phyloP scores from a whole-genome alignment of 2,113 vertebrate genomes.

The Pachyramphus minor region DNA sequence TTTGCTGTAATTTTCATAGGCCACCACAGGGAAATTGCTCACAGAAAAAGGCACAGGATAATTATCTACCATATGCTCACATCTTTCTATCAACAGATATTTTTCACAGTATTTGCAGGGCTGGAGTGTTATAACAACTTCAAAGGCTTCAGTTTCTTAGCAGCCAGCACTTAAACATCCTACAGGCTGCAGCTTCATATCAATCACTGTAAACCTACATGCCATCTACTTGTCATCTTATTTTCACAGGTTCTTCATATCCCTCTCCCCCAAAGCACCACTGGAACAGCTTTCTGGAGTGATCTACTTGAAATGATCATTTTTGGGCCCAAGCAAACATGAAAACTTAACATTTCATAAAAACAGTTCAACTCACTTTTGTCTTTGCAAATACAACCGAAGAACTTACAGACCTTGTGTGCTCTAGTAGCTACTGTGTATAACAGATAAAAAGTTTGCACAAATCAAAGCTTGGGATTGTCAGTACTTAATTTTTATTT shows the following conservation, averaged over 20 bases:
- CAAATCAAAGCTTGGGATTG: not conserved
- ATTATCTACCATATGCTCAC: conserved; percentile 59
- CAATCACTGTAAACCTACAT: conserved; percentile 63
- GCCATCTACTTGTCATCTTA: conserved; percentile 61
- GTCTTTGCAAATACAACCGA: not conserved
- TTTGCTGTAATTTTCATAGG: not conserved
- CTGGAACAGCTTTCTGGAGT: conserved; percentile 52
- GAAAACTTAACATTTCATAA: conserved; percentile 9
- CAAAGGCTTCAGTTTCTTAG: conserved; percentile 59
- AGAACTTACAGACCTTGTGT: not conserved
- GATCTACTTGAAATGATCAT: conserved; percentile 13
- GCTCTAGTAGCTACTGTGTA: not conserved
- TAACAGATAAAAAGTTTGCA: not conserved
- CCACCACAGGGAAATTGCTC: not conserved
- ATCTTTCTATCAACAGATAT: conserved; percentile 60
- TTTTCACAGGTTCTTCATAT: conserved; percentile 59
- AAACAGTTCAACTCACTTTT: not conserved
- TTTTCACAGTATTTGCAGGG: conserved; percentile 57
- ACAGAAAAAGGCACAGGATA: conserved; percentile 44
- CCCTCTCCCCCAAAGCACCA: conserved; percentile 40
- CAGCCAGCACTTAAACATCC: conserved; percentile 65
- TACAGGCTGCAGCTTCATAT: conserved; percentile 58
- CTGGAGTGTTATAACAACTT: conserved; percentile 53
- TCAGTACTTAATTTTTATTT: not conserved
- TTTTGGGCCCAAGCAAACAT: conserved; percentile 18